Conservation (phyloP, 1,140 invertebrate species). For the Drosophila carrolli region DNA sequence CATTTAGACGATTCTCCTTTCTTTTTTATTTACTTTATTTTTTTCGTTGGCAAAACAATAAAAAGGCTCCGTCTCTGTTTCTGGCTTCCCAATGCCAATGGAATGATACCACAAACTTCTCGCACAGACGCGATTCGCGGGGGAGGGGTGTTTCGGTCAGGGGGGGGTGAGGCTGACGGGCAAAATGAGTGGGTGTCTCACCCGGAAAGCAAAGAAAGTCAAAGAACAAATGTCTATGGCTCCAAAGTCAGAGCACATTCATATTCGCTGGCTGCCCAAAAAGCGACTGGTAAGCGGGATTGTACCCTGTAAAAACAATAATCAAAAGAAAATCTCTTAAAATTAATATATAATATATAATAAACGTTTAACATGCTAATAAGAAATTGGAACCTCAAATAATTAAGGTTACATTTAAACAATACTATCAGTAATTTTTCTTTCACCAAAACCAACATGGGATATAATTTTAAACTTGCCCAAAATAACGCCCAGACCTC, state of each 20-base stretch:
- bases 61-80: conserved; percentile 21
- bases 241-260: conserved; percentile 35
- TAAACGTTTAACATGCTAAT: no score
- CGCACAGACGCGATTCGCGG: conserved; percentile 1
- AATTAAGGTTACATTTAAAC: no score
- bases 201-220: conserved; percentile 78
- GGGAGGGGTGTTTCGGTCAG: background rate
- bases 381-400: no score
- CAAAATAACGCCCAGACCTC: no score
- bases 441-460: no score
- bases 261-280: conserved; percentile 18
- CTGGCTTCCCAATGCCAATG: conserved; percentile 33
- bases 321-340: no score
- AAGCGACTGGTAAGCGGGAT: background rate
- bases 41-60: conserved; percentile 24
- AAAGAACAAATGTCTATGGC: conserved; percentile 78
- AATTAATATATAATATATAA: no score
- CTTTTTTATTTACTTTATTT: background rate
- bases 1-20: background rate
- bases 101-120: conserved; percentile 32
- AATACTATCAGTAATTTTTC: no score
- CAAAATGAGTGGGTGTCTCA: conserved; percentile 25
- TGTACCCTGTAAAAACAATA: background rate
- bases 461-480: no score
- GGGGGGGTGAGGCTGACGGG: background rate